Evolutionary conservation across 2,113 vertebrate species (phyloP), one percentile per base, ranked within the genome.

Genomic region (Morone chrysops): DNA sequence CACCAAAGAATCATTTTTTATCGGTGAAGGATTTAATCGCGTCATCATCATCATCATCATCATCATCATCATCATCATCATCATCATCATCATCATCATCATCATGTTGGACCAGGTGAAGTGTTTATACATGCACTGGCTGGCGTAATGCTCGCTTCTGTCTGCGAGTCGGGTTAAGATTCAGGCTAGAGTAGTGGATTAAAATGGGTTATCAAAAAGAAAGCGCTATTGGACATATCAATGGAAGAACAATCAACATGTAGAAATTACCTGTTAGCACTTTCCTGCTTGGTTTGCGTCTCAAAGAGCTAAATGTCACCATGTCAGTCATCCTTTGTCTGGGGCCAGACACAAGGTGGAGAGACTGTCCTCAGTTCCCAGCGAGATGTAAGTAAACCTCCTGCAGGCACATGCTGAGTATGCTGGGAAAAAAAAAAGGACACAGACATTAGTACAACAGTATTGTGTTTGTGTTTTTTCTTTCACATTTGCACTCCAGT

Each of bases 1-100:
- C 53, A 78, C 70, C 73, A 81, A 86, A 84, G 73, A 82, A 51
- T 61, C 51, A 4, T 59, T 56, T 47, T 41, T 61, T 38, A 20
- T 40, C 56, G 41, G 63, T 62, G 69, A 66, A 62, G 54, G 84
- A 66, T 62, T 83, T 31, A 41, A 0, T 76, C 5, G 0, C 50
- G 17, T 31, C 31, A 31, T 31, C 31, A 31, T 31, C 31, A 31
- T 31, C 31, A 31, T 31, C 31, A 31, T 31, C 31, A 31, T 31
- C 31, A 31, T 31, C 31, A 31, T 31, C 31, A 31, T 78, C 31
- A 54, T 38, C 60, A 59, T 70, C n/a, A 14, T 31, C 31, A 31
- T 31, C 31, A 31, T 31, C 31, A 31, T 31, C 31, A 31, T 31
- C 31, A 31, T 31, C 31, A 31, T 78, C 31, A 54, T 38, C 60